Percentiles rank a stretch among this genome's conserved stretches.
Evolutionary conservation across 2,113 vertebrate species (phyloP).

Genomic region (Syngnathoides biaculeatus): DNA sequence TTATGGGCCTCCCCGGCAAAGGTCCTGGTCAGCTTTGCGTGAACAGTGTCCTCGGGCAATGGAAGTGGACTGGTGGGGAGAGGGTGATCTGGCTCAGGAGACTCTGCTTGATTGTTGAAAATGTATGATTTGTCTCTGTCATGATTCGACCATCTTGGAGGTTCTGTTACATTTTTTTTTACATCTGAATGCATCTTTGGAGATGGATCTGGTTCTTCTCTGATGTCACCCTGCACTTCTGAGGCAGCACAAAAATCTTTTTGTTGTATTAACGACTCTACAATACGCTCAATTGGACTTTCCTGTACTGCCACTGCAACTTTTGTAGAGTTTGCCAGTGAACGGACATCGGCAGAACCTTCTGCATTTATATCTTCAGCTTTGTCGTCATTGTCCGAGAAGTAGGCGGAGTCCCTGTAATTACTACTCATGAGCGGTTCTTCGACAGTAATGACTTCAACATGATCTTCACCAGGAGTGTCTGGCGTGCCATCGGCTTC

Average conservation of each 20-base stretch:
- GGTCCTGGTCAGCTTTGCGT: slow-evolving; percentile 70
- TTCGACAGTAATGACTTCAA: slow-evolving; percentile 33
- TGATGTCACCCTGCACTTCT: slow-evolving; percentile 9
- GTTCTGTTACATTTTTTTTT: not conserved
- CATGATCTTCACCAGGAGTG: slow-evolving; percentile 28
- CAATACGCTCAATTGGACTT: slow-evolving; percentile 11
- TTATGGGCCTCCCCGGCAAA: slow-evolving; percentile 76
- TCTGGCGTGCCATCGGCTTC: slow-evolving; percentile 67
- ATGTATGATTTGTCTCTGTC: slow-evolving; percentile 11
- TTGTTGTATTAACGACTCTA: slow-evolving; percentile 18
- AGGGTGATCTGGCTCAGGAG: slow-evolving; percentile 6
- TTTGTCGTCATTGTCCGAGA: slow-evolving; percentile 95
- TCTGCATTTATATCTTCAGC: slow-evolving; percentile 66
- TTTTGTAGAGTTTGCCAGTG: slow-evolving; percentile 31
- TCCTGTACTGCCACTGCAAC: not conserved
- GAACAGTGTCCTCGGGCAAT: slow-evolving; percentile 34
- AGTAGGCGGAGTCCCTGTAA: slow-evolving; percentile 95
- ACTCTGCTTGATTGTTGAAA: slow-evolving; percentile 5
- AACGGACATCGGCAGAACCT: slow-evolving; percentile 32
- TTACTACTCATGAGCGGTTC: slow-evolving; percentile 66
- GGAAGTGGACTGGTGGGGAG: slow-evolving; percentile 14
- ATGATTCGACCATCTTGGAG: slow-evolving; percentile 8
- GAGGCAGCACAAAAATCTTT: slow-evolving; percentile 9
- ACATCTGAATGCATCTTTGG: slow-evolving; percentile 22
- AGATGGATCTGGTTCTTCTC: not conserved